These are phyloP conservation scores for Dolichoris vasculosae DNA, from an alignment of 1,140 invertebrate genomes.

Conservation along the genomic window DNA sequence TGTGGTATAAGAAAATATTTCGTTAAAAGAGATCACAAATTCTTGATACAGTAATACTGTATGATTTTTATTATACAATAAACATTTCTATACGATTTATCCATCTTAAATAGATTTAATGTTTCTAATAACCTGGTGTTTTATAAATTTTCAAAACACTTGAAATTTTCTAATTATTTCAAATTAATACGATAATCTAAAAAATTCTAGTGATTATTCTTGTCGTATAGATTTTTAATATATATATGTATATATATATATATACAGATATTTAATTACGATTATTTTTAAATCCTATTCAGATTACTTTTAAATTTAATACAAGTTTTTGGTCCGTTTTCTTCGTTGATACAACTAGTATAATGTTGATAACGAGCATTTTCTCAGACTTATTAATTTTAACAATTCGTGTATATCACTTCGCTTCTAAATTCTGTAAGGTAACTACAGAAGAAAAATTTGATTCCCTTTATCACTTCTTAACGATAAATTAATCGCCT, in stretches of 20 bases:
- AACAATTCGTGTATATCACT: conserved; percentile 45
- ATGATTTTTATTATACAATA: conserved; percentile 25
- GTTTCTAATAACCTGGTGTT: neutral
- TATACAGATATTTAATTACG: neutral
- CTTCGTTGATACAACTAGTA: conserved; percentile 36
- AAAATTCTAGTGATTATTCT: conserved; percentile 2
- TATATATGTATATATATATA: no score
- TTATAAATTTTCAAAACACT: neutral
- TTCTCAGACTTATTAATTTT: conserved; percentile 49
- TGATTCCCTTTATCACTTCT: conserved; percentile 38
- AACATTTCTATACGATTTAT: conserved; percentile 24
- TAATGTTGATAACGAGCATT: conserved; percentile 33
- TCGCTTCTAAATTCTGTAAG: conserved; percentile 47
- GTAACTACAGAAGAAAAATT: conserved; percentile 49
- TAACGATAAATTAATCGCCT: conserved; percentile 41
- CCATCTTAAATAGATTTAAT: conserved; percentile 26
- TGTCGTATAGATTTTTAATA: neutral
- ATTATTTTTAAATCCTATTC: conserved; percentile 37
- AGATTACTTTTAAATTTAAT: conserved; percentile 44
- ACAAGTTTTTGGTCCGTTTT: conserved; percentile 46
- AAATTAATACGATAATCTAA: conserved; percentile 24
- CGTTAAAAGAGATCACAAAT: conserved; percentile 41
- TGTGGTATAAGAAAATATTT: conserved; percentile 24
- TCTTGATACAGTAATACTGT: conserved; percentile 45
- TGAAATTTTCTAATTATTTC: conserved; percentile 4